Evolutionary conservation across 2,888 invertebrate genomes (phyloP), one percentile per base, ranked within the genome.

Genomic region (Tetragnatha montana): DNA sequence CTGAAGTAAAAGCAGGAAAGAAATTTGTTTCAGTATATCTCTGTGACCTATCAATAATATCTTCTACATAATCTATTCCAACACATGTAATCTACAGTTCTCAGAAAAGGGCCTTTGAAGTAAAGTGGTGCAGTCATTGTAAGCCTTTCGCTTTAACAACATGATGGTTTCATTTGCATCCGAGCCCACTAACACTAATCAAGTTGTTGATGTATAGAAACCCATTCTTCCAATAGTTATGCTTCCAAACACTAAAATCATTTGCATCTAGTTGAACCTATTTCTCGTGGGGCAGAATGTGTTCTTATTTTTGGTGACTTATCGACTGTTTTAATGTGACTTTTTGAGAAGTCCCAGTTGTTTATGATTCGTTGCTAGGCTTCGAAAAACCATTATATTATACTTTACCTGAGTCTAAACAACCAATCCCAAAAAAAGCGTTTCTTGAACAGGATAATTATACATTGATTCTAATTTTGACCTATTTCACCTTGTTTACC

Each of bases 311-410:
- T 60, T 0, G 14, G 6, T 60, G 60, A 60, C 3, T 60, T 60
- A 60, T 60, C 17, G 60, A 60, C 60, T 60, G 17, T 10, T 12
- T 22, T 68, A 50, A 19, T 50, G 12, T 50, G 50, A 76, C 50
- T 76, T 74, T 21, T 74, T 21, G 12, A 76, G 49, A n/a, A n/a
- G 35, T 74, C 12, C 17, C 47, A 21, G 78, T 78, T 78, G 78
- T 78, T 78, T 78, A 60, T 60, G 8, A 14, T 14, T 19, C 22
- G 78, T 78, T 78, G 78, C 78, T 78, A 78, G 60, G 78, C 22
- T 78, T 22, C 78, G 22, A 78, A 78, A 78, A 22, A n/a, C 14
- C 78, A 78, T 78, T 78, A 78, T 78, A 78, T 8, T 10, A 3
- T 60, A 12, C 4, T 60, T 60, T 60, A 17, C 60, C 4, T 17